phyloP scores from a whole-genome alignment of 2,888 invertebrate species.

The Drosophila planitibia region DNA sequence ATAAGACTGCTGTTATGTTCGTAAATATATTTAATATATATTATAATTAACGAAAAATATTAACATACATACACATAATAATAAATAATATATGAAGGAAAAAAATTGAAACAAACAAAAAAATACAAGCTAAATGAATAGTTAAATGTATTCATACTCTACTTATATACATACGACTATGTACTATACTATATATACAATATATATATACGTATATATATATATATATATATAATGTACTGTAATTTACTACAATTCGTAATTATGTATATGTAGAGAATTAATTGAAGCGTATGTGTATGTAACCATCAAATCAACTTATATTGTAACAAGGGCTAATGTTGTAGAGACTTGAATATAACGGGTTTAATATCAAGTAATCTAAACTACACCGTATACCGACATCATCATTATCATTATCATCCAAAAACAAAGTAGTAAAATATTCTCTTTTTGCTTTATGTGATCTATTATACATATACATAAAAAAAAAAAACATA shows the following conservation, averaged over 20 bases:
- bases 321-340: constrained; percentile 56
- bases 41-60: constrained; percentile 77
- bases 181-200: constrained; percentile 58
- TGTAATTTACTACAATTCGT: constrained; percentile 73
- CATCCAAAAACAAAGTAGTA: constrained; percentile 69
- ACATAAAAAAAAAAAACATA: constrained; percentile 47
- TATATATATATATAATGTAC: constrained; percentile 54
- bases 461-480: constrained; percentile 83
- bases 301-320: constrained; percentile 52
- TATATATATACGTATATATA: constrained; percentile 15
- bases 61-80: constrained; percentile 49
- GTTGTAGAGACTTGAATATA: constrained; percentile 56
- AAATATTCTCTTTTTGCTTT: constrained; percentile 84
- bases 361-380: constrained; percentile 55
- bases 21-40: constrained; percentile 84
- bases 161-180: constrained; percentile 68
- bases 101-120: constrained; percentile 23
- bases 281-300: constrained; percentile 55
- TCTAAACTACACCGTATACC: constrained; percentile 35
- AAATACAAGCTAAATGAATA: constrained; percentile 50
- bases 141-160: constrained; percentile 69
- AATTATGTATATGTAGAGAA: constrained; percentile 71
- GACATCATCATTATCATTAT: constrained; percentile 54
- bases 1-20: constrained; percentile 86
- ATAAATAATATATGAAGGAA: constrained; percentile 15